Evolutionary conservation across 2,797 vertebrate species (phyloP), one percentile per base, ranked within the genome.

Genomic region (Myotis pilosus): DNA sequence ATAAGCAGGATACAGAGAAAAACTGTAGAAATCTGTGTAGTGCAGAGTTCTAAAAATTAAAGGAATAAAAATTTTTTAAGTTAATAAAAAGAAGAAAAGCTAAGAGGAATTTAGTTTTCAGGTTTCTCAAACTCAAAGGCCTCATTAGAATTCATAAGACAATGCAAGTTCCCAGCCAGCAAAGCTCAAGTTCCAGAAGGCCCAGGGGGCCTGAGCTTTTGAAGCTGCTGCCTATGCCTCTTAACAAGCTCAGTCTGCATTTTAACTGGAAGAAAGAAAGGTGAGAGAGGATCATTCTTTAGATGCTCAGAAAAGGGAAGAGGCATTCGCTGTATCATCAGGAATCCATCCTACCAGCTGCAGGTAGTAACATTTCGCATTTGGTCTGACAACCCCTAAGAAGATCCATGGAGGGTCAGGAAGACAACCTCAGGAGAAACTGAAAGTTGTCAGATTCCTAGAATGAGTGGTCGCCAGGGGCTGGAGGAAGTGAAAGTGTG

Each of bases 101-200:
- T 41, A 78, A 83, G 57, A 87, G 25, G 25, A 87, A 92, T 22
- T 94, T 78, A 30, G 19, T 80, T 94, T 90, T 9, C 9, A 79
- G 75, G 57, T 85, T 94, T 92, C 66, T 89, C 28, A 94, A 49
- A 95, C 76, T 90, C 91, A 95, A 96, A 95, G 23, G 16, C 41
- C 81, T 95, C 82, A 96, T 96, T 78, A 95, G 92, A 80, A 96
- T 96, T 96, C 96, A 30, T 71, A 95, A 94, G 76, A 95, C 87
- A 89, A 88, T 75, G 64, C 66, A 41, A 87, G 64, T 16, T 83
- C 74, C 47, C 69, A 51, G 55, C 36, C 53, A 9, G 88, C 82
- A 92, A 87, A 87, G 60, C 20, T 68, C 75, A 91, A 13, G 55
- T 72, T 89, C 44, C 8, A 0, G 1, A 87, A 85, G 69, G 57